These are phyloP conservation scores for Limnothrissa miodon DNA, from an alignment of 2,113 vertebrate species.

Conservation along the genomic window DNA sequence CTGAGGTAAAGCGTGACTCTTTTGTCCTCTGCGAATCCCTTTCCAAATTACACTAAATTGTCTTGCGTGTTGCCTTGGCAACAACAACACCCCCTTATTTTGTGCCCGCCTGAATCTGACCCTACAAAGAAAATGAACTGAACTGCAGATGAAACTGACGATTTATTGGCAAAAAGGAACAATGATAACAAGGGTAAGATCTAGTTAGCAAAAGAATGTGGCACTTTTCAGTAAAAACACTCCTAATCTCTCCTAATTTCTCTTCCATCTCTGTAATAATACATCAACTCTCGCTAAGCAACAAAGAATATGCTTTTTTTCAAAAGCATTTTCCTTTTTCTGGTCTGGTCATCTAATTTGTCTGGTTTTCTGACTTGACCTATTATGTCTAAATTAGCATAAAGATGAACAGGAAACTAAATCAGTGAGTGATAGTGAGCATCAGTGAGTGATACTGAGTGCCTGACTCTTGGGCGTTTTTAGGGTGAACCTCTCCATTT, in stretches of 20 bases:
- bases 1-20: constrained; percentile 40
- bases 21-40: constrained; percentile 51
- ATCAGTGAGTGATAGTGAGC: not conserved
- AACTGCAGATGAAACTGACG: not conserved
- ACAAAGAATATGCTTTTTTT: not conserved
- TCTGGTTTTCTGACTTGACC: not conserved
- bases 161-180: not conserved
- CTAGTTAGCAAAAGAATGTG: not conserved
- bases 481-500: not conserved
- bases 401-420: not conserved
- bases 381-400: not conserved
- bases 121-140: constrained; percentile 45
- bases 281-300: not conserved
- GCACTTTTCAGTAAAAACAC: not conserved
- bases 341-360: not conserved
- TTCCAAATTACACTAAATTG: constrained; percentile 70
- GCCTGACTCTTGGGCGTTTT: not conserved
- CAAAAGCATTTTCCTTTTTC: no score
- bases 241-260: not conserved
- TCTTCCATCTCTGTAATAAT: not conserved
- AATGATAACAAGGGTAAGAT: not conserved
- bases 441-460: not conserved
- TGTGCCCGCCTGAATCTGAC: constrained; percentile 58
- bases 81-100: constrained; percentile 74
- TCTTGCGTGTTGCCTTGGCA: constrained; percentile 69